Base-by-base conservation (phyloP, 2,113 vertebrate genomes). In the Bubo bubo region DNA sequence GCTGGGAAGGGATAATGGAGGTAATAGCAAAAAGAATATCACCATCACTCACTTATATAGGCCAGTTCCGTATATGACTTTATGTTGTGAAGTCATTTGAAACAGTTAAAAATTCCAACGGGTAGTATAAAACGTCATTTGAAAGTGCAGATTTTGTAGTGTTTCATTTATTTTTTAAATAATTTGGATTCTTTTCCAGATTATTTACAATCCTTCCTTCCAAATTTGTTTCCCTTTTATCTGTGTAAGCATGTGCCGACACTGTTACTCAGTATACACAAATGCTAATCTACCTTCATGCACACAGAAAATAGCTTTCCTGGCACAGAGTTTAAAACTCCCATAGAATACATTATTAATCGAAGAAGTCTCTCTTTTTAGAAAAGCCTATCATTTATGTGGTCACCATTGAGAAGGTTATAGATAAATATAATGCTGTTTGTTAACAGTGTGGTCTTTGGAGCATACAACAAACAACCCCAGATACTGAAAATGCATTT, bases 191-290 rank as follows among this genome's bases (percentile, higher is more conserved):
- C 77, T 82, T 27, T 93, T 98, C 86, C 96, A 82, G 85, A 96
- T 98, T 97, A 91, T 95, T 94, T 91, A 89, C 82, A 91, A 73
- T 82, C 77, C 75, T 88, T 91, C 20, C 91, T 96, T 96, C 86
- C 86, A 96, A 94, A 95, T 98, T 97, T 96, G 90, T 97, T 98
- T 97, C 93, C 59, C 34, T 95, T 97, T 97, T 98, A 96, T 97
- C 96, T 97, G 84, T 75, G 92, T 87, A 91, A 95, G 94, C 96
- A 89, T 86, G 96, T 96, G 94, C 73, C 34, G 76, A 92, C 68
- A 77, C 88, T 68, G 84, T 96, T 97, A 89, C 94, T 98, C 66
- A 59, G 84, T 88, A 70, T 87, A 95, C 95, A 85, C 91, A 97
- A 96, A 74, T 70, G 87, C 94, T 95, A 93, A 97, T 98, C 97